Evolutionary conservation across 2,113 vertebrate genomes (phyloP), one percentile per base, ranked within the genome.

Genomic region (Apeltes quadracus): DNA sequence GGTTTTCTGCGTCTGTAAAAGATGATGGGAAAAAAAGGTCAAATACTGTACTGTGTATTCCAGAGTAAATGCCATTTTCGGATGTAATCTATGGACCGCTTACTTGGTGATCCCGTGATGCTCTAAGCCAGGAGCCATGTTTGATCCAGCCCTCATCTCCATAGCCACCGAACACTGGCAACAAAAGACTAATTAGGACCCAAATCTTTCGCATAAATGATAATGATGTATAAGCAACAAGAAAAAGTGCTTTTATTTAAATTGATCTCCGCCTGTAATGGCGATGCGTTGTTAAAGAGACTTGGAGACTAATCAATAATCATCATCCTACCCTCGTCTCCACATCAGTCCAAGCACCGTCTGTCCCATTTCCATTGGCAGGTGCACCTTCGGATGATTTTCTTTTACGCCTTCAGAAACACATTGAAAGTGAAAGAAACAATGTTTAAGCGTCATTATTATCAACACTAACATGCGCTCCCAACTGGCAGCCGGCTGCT

Each of bases 61-160:
- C 6, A 27, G 3, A 3, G 13, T 4, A 34, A 27, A 65, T 0
- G 7, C 5, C 27, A 3, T 39, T 39, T 44, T 62, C 3, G 18
- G 18, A 29, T 53, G 6, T 29, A 0, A 54, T 39, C 2, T 0
- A 27, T 18, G 32, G 20, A n/a, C 0, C 3, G 75, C 95, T 92
- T 93, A 99, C 97, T 99, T 99, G 41, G 94, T 94, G 75, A 94
- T 92, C 54, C 92, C 96, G 0, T 97, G 95, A 83, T 98, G 96
- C 83, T 97, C 92, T 38, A 91, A 95, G 3, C 95, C 95, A 8
- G 96, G 95, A 27, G 96, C 97, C 72, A 97, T 88, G 14, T 94
- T 93, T 12, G 97, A 96, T 11, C 98, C 97, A 1, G 96, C 95
- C 81, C 87, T 95, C 97, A 98, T 98, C 89, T 95, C 97, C 85